phyloP scores from a whole-genome alignment of 2,797 vertebrate genomes.

The Steatocranus sp. region DNA sequence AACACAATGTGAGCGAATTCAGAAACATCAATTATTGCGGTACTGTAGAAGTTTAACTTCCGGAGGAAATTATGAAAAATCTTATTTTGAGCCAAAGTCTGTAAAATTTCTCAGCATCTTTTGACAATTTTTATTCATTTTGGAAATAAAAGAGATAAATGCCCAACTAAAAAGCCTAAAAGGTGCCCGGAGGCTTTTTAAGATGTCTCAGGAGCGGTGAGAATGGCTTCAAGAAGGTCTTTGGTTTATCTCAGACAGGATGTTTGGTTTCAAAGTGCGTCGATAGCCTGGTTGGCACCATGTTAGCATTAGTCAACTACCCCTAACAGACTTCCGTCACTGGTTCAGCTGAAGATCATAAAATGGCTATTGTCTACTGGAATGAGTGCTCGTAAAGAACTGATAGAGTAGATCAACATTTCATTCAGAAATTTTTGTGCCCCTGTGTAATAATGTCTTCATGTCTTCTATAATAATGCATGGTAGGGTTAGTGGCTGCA shows the following conservation, averaged over 20 bases:
- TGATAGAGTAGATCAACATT: rapidly evolving
- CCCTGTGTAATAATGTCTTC: background rate
- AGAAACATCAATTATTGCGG: background rate
- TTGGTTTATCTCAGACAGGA: background rate
- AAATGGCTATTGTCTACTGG: background rate
- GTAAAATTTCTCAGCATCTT: background rate
- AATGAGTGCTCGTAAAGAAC: background rate
- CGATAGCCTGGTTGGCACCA: background rate
- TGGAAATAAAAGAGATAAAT: background rate
- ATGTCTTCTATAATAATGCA: background rate
- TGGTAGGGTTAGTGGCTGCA: background rate
- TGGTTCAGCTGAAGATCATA: background rate
- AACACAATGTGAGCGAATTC: background rate
- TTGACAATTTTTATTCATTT: background rate
- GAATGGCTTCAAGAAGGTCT: background rate
- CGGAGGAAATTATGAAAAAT: rapidly evolving
- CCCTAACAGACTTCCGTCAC: background rate
- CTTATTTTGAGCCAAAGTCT: background rate
- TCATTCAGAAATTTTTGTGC: rapidly evolving
- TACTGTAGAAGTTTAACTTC: background rate
- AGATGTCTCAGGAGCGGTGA: rapidly evolving
- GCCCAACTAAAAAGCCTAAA: background rate
- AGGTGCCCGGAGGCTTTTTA: background rate
- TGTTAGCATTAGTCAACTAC: background rate
- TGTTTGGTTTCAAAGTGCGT: background rate